Base-by-base conservation (phyloP, 2,113 vertebrate genomes). In the Stercorarius parasiticus region DNA sequence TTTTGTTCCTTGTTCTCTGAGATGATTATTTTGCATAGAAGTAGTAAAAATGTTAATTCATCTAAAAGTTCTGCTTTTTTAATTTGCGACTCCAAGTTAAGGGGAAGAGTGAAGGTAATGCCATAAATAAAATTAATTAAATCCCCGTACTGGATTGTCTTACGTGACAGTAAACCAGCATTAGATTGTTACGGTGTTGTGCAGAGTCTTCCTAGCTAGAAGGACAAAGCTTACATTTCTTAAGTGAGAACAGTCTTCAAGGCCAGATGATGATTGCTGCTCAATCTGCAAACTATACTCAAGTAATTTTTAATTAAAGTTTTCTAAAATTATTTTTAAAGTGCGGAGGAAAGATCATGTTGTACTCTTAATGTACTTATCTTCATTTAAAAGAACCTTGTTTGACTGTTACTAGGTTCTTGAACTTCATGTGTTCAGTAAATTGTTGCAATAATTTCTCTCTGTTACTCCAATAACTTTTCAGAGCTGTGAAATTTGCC, bases 401-500 rank as follows among this genome's bases (percentile, higher is more conserved):
- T n/a, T 53, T 83, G 77, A 52, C 34, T 86, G 6, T 26, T 53
- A 11, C 5, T 71, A 43, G 32, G 4, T 81, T 88, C 47, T 58
- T 71, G 52, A 82, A 71, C 36, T 80, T 67, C 3, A 3, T 7
- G 17, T 36, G 18, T 94, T 93, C 3, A 47, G 38, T 36, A 43
- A 64, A 59, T 81, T 36, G 20, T 43, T 93, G 21, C 30, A 87
- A 2, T 91, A 81, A 81, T 84, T 66, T 70, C 16, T 73, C 29
- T 76, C 20, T 82, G 7, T 82, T 95, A 45, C 5, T 80, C 64
- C 15, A 77, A 78, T 95, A 95, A 72, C 74, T 58, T 97, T 93
- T 84, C 96, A 99, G 99, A 98, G 97, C 34, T 99, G 99, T 98
- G 99, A 99, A 97, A 99, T 99, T 95, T 99, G 99, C 88, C 99